phyloP scores from a whole-genome alignment of 2,797 vertebrate species.

The Coregonus suidteri region DNA sequence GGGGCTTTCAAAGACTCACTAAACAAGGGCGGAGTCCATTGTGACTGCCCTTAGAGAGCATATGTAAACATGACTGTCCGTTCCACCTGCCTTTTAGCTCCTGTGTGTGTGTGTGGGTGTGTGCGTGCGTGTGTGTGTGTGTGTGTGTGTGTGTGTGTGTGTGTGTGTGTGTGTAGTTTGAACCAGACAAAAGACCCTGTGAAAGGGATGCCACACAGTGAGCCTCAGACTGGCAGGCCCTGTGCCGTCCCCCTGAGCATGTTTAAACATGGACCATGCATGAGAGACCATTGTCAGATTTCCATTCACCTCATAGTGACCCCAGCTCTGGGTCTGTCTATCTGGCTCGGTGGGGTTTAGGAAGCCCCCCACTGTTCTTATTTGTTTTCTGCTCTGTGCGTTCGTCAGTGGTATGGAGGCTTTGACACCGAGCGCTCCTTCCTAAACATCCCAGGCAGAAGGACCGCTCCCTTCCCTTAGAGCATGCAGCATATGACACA shows the following conservation, averaged over 20 bases:
- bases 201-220: too few relatives aligned
- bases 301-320: too few relatives aligned
- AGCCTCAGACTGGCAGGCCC: too few relatives aligned
- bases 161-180: neutral
- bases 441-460: constrained; percentile 40
- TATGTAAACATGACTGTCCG: neutral
- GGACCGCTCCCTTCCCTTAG: constrained; percentile 13
- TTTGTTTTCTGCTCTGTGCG: constrained; percentile 41
- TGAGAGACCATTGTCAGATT: too few relatives aligned
- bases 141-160: neutral
- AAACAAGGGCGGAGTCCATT: constrained; percentile 7
- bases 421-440: constrained; percentile 21
- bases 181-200: too few relatives aligned
- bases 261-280: constrained; percentile 28
- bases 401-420: constrained; percentile 31
- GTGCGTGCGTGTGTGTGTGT: neutral
- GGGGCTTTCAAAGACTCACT: neutral
- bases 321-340: too few relatives aligned
- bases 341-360: constrained; percentile 26
- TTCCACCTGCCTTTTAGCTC: neutral
- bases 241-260: neutral
- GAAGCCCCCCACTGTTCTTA: constrained; percentile 33
- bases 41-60: neutral
- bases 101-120: neutral
- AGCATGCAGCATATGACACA: constrained; percentile 19